Conservation (phyloP, 2,888 invertebrate species). For the Trilocha varians region DNA sequence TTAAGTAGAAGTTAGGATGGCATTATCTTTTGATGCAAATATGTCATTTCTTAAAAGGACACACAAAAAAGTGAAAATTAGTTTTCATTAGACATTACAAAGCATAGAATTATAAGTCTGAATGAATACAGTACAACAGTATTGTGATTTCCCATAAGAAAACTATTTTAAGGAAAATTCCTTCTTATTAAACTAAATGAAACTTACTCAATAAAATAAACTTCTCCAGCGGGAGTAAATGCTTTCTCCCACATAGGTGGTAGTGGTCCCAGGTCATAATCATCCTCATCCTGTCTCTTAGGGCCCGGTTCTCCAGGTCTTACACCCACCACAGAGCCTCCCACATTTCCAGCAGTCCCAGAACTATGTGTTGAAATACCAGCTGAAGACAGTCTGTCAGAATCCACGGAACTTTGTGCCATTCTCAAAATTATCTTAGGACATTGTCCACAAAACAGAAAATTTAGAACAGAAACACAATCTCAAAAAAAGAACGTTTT, state of each 20-base stretch:
- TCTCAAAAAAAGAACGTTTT: constrained; percentile 11
- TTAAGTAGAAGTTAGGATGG: no score
- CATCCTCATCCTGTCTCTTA: constrained; percentile 75
- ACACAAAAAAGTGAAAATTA: no score
- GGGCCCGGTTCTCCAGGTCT: constrained; percentile 49
- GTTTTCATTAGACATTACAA: no score
- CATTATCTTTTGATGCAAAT: no score
- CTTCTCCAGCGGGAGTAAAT: constrained; percentile 96
- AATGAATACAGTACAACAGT: no score
- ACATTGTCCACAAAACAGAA: constrained; percentile 14
- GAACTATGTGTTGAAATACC: constrained; percentile 67
- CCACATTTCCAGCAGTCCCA: constrained; percentile 60
- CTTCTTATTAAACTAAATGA: not conserved
- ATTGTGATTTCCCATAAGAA: no score
- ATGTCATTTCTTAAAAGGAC: no score
- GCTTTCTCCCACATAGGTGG: constrained; percentile 99
- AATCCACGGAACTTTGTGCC: constrained; percentile 64
- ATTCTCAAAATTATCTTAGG: constrained; percentile 23
- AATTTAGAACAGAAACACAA: constrained; percentile 12
- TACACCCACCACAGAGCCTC: constrained; percentile 63
- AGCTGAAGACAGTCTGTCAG: constrained; percentile 64
- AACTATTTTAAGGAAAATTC: not conserved
- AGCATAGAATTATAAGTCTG: no score
- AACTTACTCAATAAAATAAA: constrained; percentile 97
- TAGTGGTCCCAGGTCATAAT: constrained; percentile 89